Evolutionary conservation across 1,140 invertebrate genomes (phyloP).

Genomic region (Pseudomyrmex sp.): DNA sequence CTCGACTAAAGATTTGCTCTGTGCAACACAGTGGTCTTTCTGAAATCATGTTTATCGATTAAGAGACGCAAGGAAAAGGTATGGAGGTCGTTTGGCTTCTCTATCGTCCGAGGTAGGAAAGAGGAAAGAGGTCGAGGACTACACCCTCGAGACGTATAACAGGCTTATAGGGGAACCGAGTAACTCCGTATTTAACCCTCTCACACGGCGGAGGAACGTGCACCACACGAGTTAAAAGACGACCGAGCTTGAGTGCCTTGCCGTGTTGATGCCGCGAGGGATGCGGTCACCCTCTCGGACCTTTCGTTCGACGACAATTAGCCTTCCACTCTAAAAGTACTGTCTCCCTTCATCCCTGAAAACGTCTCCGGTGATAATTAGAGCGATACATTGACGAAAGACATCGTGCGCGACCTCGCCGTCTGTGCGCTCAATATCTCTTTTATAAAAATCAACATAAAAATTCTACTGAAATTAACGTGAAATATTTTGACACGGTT

Average conservation of each 20-base stretch:
- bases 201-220: slow-evolving; percentile 72
- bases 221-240: slow-evolving; percentile 81
- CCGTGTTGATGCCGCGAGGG: slow-evolving; percentile 77
- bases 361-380: slow-evolving; percentile 70
- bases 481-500: slow-evolving; percentile 21
- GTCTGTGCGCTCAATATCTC: neutral
- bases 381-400: slow-evolving; percentile 55
- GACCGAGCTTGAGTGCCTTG: slow-evolving; percentile 83
- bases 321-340: slow-evolving; percentile 68
- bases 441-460: slow-evolving; percentile 12
- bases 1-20: slow-evolving; percentile 9
- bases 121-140: slow-evolving; percentile 67
- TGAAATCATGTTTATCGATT: slow-evolving; percentile 62
- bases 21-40: neutral
- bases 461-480: neutral
- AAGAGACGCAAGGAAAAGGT: slow-evolving; percentile 61
- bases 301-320: slow-evolving; percentile 79
- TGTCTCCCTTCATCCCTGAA: slow-evolving; percentile 67
- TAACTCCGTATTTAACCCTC: slow-evolving; percentile 76
- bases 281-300: slow-evolving; percentile 75
- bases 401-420: neutral
- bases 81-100: slow-evolving; percentile 70
- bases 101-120: slow-evolving; percentile 66
- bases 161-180: slow-evolving; percentile 72
- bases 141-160: slow-evolving; percentile 74